Percentiles rank a stretch among this genome's conserved stretches.
These are phyloP conservation scores for Pluvialis apricaria DNA, from an alignment of 2,113 vertebrate genomes.

Conservation along the genomic window DNA sequence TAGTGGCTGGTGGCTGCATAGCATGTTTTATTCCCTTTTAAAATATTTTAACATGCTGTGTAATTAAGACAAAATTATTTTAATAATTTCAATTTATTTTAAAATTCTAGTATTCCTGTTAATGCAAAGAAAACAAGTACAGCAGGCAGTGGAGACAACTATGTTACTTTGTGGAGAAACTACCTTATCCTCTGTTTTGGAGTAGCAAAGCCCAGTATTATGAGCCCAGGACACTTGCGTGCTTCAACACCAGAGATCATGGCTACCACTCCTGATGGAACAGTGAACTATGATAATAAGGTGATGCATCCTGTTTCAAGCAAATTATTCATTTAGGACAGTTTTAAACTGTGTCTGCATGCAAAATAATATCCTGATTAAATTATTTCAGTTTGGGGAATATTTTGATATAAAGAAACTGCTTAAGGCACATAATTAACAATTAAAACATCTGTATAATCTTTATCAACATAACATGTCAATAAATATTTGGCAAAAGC, in stretches of 20 bases:
- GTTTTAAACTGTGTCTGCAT: background rate
- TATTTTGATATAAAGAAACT: background rate
- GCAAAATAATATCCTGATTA: background rate
- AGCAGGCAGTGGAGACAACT: constrained; percentile 86
- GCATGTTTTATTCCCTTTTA: background rate
- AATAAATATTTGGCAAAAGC: background rate
- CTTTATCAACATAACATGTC: background rate
- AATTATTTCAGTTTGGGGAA: background rate
- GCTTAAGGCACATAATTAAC: background rate
- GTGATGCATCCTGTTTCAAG: constrained; percentile 66
- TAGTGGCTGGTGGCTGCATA: background rate
- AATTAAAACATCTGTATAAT: background rate
- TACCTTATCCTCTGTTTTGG: constrained; percentile 97
- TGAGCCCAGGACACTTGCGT: constrained; percentile 94
- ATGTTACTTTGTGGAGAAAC: constrained; percentile 95
- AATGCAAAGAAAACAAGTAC: constrained; percentile 97
- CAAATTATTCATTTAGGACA: constrained; percentile 18
- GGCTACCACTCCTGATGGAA: constrained; percentile 94
- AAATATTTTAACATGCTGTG: background rate
- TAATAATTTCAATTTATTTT: background rate
- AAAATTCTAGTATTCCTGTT: constrained; percentile 85
- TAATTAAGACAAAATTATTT: background rate
- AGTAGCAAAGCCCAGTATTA: constrained; percentile 96
- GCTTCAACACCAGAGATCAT: constrained; percentile 96
- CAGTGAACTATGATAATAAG: constrained; percentile 96